phyloP scores from a whole-genome alignment of 2,113 vertebrate genomes.

The Gambusia holbrooki region DNA sequence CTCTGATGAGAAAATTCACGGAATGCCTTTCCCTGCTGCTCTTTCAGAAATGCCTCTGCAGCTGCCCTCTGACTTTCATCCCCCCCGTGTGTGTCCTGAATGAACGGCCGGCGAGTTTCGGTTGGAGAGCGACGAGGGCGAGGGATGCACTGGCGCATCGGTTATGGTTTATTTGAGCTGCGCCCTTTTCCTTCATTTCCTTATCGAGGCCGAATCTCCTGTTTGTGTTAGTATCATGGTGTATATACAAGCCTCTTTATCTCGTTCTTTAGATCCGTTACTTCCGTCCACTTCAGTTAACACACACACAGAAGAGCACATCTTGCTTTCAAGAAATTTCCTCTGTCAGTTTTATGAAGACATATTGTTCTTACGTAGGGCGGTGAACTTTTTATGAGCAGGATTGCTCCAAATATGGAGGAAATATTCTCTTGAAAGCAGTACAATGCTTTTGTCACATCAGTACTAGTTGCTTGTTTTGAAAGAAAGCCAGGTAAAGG shows the following conservation, averaged over 20 bases:
- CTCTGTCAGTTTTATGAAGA: slow-evolving; percentile 1
- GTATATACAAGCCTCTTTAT: slow-evolving; percentile 68
- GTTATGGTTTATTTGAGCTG: slow-evolving; percentile 75
- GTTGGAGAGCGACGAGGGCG: background rate
- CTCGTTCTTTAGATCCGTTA: slow-evolving; percentile 50
- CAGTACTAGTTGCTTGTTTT: too few relatives aligned
- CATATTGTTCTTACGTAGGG: background rate
- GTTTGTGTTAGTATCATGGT: slow-evolving; percentile 72
- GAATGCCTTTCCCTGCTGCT: slow-evolving; percentile 18
- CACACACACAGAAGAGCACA: slow-evolving; percentile 7
- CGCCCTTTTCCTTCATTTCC: slow-evolving; percentile 83
- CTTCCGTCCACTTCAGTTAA: slow-evolving; percentile 27
- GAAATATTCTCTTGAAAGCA: background rate
- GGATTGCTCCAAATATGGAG: background rate
- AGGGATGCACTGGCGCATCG: slow-evolving; percentile 29
- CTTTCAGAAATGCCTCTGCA: slow-evolving; percentile 30
- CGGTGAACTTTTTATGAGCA: background rate
- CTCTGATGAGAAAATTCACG: slow-evolving; percentile 45
- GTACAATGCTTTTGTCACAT: too few relatives aligned
- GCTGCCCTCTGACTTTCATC: slow-evolving; percentile 12
- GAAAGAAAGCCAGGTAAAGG: too few relatives aligned
- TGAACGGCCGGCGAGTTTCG: slow-evolving; percentile 1
- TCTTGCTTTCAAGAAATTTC: background rate
- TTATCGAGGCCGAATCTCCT: slow-evolving; percentile 79
- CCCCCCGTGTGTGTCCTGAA: slow-evolving; percentile 15